Percentiles rank a stretch among this genome's conserved stretches.
These are phyloP conservation scores for Phrynocephalus versicolor DNA, from an alignment of 2,113 vertebrate species.

Conservation along the genomic window DNA sequence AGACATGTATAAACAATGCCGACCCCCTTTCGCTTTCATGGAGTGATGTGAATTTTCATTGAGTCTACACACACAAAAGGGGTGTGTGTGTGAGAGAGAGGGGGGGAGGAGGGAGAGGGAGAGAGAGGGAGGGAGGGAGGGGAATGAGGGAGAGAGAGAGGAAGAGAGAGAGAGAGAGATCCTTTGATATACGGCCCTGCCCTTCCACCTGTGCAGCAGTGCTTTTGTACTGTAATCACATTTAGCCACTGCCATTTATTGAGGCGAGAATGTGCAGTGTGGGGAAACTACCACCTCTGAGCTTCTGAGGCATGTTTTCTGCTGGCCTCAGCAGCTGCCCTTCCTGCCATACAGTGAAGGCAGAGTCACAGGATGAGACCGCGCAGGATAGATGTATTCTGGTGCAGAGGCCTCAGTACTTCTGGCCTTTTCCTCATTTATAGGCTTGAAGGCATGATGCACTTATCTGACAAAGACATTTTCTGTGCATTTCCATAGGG, in stretches of 20 bases:
- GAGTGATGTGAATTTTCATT: slow-evolving; percentile 20
- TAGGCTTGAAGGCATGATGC: background rate
- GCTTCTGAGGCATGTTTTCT: background rate
- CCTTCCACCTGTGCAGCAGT: background rate
- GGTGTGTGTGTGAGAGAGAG: accelerated
- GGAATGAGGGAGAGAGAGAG: too few relatives aligned
- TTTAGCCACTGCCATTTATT: background rate
- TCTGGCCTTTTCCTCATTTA: background rate
- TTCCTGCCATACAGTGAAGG: background rate
- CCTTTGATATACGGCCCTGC: background rate
- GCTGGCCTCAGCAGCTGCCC: slow-evolving; percentile 1
- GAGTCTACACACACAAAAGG: slow-evolving; percentile 1
- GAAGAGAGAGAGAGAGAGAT: background rate
- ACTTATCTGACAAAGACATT: background rate
- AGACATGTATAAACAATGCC: background rate
- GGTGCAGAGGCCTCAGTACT: background rate
- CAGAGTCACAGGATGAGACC: background rate
- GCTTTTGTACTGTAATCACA: background rate
- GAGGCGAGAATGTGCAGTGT: background rate
- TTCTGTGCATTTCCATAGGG: background rate
- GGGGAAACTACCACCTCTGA: background rate
- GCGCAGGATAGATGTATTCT: background rate
- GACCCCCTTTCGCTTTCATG: background rate
- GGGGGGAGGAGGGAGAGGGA: accelerated
- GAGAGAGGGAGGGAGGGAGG: accelerated